A percentile compares a stretch with the other conserved stretches of the same genome.
phyloP scores from a whole-genome alignment of 2,797 vertebrate species.

The Chelon auratus region DNA sequence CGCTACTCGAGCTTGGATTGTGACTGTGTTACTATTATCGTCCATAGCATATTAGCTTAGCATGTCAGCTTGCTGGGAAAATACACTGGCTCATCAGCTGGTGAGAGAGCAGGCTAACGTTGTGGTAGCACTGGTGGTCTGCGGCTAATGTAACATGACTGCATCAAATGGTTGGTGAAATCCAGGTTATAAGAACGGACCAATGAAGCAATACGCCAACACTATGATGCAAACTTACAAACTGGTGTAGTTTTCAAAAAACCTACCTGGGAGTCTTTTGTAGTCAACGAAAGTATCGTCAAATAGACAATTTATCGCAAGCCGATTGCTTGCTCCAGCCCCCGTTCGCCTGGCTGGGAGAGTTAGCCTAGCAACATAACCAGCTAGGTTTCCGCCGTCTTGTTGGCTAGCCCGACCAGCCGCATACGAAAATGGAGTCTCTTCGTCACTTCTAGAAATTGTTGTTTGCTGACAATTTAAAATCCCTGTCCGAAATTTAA shows the following conservation, averaged over 20 bases:
- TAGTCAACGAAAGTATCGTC: slow-evolving; percentile 66
- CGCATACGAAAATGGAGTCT: slow-evolving; percentile 70
- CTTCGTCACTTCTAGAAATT: slow-evolving; percentile 54
- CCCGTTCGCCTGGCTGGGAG: slow-evolving; percentile 42
- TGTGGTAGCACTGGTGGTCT: slow-evolving; percentile 27
- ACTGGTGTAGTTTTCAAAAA: not conserved
- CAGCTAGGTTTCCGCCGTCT: slow-evolving; percentile 70
- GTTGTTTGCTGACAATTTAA: not conserved
- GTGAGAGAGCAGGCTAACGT: slow-evolving; percentile 37
- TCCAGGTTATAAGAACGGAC: rapidly evolving
- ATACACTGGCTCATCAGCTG: slow-evolving; percentile 51
- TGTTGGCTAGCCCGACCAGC: slow-evolving; percentile 45
- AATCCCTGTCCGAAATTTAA: not conserved
- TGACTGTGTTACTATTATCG: slow-evolving; percentile 8
- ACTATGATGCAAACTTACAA: rapidly evolving
- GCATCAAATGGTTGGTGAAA: slow-evolving; percentile 15
- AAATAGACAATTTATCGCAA: slow-evolving; percentile 42
- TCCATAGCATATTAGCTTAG: slow-evolving; percentile 36
- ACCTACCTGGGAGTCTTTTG: slow-evolving; percentile 80
- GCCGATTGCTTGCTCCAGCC: slow-evolving; percentile 37
- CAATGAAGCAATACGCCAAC: too few relatives aligned
- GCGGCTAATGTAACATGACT: slow-evolving; percentile 44
- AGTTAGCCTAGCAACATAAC: slow-evolving; percentile 72
- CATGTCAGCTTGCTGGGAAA: slow-evolving; percentile 18
- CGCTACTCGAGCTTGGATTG: slow-evolving; percentile 4